These are phyloP conservation scores for Sitodiplosis mosellana DNA, from an alignment of 1,140 invertebrate genomes.

Conservation along the genomic window DNA sequence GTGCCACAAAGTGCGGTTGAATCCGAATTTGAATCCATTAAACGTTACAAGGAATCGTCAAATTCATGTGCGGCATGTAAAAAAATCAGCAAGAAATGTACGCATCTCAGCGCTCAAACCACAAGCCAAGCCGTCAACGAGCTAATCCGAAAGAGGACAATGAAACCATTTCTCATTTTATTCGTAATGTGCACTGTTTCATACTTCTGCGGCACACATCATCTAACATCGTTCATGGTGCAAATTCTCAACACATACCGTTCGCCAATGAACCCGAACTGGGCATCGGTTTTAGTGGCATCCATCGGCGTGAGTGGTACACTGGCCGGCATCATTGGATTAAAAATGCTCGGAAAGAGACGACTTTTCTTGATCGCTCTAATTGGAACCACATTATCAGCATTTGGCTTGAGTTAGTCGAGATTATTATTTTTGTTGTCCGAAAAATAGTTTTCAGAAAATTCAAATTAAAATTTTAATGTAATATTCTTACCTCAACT, in stretches of 20 bases:
- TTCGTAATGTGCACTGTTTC: constrained; percentile 30
- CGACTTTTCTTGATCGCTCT: background rate
- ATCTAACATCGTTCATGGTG: constrained; percentile 39
- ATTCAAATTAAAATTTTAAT: no score
- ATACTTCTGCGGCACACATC: constrained; percentile 13
- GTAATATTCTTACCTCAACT: no score
- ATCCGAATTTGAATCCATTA: constrained; percentile 27
- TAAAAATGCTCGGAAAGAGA: constrained; percentile 19
- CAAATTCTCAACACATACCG: constrained; percentile 28
- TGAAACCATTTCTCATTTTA: constrained; percentile 26
- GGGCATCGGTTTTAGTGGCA: constrained; percentile 22
- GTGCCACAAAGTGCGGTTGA: constrained; percentile 23
- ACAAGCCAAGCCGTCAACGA: constrained; percentile 13
- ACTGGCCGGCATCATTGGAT: constrained; percentile 9
- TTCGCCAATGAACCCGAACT: constrained; percentile 26
- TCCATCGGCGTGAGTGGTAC: constrained; percentile 1
- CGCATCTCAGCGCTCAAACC: constrained; percentile 2
- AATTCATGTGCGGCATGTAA: constrained; percentile 4
- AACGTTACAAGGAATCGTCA: constrained; percentile 9
- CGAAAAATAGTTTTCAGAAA: no score
- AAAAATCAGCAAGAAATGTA: constrained; percentile 2
- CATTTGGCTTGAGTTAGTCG: no score
- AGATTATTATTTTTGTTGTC: no score
- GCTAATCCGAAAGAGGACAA: constrained; percentile 28
- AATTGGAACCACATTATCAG: no score